Conservation (phyloP, 2,113 vertebrate genomes). For the Tupaia tana region DNA sequence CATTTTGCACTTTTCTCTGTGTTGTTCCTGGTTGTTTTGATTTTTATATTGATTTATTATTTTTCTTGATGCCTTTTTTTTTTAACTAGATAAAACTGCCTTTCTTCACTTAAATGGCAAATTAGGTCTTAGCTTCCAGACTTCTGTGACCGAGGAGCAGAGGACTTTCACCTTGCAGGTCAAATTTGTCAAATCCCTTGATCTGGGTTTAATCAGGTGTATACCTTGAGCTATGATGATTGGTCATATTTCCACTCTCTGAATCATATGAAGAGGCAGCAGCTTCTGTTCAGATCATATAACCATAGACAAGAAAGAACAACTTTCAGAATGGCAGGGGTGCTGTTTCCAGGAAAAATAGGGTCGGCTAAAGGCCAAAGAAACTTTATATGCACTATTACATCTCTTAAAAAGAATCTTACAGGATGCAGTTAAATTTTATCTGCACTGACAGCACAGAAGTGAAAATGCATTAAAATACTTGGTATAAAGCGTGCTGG, state of each 20-base stretch:
- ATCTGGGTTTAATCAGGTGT: neutral
- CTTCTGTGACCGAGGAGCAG: neutral
- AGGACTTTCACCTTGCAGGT: neutral
- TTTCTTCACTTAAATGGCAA: neutral
- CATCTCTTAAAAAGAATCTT: neutral
- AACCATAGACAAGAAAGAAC: neutral
- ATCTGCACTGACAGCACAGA: neutral
- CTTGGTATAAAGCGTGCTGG: neutral
- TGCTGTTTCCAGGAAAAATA: neutral
- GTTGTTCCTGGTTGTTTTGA: neutral
- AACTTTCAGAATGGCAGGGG: neutral
- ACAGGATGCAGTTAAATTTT: slow-evolving; percentile 16
- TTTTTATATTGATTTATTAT: neutral
- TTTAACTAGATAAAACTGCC: neutral
- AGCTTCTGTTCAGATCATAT: neutral
- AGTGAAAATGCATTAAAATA: slow-evolving; percentile 38
- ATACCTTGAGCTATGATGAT: neutral
- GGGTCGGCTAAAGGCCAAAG: neutral
- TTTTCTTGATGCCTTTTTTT: neutral
- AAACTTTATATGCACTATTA: neutral
- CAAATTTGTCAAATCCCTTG: neutral
- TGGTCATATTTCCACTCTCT: neutral
- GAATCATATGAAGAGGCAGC: neutral
- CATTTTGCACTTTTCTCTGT: neutral
- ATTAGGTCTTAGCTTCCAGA: neutral